Conservation (phyloP, 1,140 invertebrate genomes). For the Dendroctonus ponderosae region DNA sequence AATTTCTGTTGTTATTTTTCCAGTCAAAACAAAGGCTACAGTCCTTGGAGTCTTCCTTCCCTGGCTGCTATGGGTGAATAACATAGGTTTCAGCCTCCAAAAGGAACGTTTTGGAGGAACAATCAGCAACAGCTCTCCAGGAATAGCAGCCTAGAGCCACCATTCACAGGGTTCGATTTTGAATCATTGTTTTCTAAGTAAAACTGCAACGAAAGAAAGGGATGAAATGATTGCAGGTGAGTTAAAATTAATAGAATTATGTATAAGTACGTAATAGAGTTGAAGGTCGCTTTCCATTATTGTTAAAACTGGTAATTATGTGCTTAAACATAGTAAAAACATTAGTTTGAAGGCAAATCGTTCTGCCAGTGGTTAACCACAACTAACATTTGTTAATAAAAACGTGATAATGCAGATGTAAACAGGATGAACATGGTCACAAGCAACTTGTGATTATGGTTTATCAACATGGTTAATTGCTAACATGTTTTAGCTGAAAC, state of each 20-base stretch:
- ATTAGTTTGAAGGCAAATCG: too few relatives aligned
- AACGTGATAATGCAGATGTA: too few relatives aligned
- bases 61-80: conserved; percentile 58
- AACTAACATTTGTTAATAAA: too few relatives aligned
- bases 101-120: conserved; percentile 41
- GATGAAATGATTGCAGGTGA: not conserved
- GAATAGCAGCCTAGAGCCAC: conserved; percentile 34
- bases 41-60: conserved; percentile 57
- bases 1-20: conserved; percentile 31
- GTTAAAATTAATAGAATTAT: not conserved
- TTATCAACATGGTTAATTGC: too few relatives aligned
- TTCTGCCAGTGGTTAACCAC: too few relatives aligned
- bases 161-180: conserved; percentile 49
- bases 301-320: too few relatives aligned
- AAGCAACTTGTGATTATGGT: too few relatives aligned
- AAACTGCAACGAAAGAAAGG: conserved; percentile 1
- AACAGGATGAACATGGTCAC: too few relatives aligned
- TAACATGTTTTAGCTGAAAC: too few relatives aligned
- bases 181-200: conserved; percentile 45
- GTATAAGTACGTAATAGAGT: too few relatives aligned
- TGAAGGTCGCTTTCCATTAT: too few relatives aligned
- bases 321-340: too few relatives aligned
- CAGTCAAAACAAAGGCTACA: conserved; percentile 55
- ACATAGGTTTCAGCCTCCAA: conserved; percentile 50
- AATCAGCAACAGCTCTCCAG: conserved; percentile 30